phyloP scores from a whole-genome alignment of 1,140 invertebrate species.

The Zeugodacus cucurbitae region DNA sequence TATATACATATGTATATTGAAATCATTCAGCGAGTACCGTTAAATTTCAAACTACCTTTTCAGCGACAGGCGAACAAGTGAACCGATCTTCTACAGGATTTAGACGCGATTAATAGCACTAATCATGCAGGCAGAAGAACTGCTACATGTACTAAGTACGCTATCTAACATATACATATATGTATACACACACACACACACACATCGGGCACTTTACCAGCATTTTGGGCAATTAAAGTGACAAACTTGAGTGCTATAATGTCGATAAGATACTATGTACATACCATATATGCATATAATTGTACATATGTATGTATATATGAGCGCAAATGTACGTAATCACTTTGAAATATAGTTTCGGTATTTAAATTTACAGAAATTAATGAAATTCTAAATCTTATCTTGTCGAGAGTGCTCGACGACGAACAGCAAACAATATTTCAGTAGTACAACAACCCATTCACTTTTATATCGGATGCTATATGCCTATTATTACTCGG shows the following conservation, averaged over 20 bases:
- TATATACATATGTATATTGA: no score
- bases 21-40: no score
- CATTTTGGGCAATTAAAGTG: slow-evolving; percentile 4
- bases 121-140: background rate
- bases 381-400: background rate
- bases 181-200: background rate
- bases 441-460: background rate
- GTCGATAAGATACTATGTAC: background rate
- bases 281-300: background rate
- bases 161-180: background rate
- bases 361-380: background rate
- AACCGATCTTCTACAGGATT: background rate
- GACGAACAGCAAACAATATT: background rate
- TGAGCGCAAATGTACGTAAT: background rate
- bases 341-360: no score
- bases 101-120: background rate
- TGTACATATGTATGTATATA: background rate
- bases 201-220: background rate
- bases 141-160: background rate
- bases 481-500: no score
- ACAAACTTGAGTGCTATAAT: background rate
- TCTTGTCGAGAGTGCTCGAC: background rate
- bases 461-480: no score
- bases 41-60: background rate
- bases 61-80: background rate